Base-by-base conservation (phyloP, 2,888 invertebrate species). In the Diplazon laetatorius region DNA sequence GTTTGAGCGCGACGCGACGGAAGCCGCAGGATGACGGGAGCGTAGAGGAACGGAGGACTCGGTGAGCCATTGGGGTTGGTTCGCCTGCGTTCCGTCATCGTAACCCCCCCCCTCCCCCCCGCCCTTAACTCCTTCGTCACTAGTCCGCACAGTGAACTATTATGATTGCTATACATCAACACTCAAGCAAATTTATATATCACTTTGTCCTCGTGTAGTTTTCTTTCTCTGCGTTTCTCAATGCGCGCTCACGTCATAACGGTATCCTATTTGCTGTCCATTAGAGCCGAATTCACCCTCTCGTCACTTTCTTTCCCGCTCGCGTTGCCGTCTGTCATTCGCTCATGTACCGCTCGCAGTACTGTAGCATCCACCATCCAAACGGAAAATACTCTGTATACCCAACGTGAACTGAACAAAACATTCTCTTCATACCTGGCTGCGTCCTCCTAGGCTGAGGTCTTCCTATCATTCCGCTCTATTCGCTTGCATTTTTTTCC, bases 181-280 rank as follows among this genome's bases (percentile, higher is more conserved):
- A 22, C n/a, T 50, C 12, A 4, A 2, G 4, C 22, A 50, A 12
- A 10, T 12, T 10, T 50, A 10, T 35, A 4, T 30, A 1, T n/a
- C 60, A 50, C 12, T 22, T 37, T 14, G 46, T 39, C 35, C 30
- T 22, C 42, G 48, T 30, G 10, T 59, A 60, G 50, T 74, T 60
- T 68, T 70, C 57, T 48, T 57, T 35, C 52, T 25, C 71, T 44
- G n/a, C 22, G 37, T 14, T 42, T 66, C 57, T 10, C 37, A 72
- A 78, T 66, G 60, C 73, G 78, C 73, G 73, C 50, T 44, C 57
- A 52, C 78, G n/a, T n/a, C n/a, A n/a, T 75, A 75, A 74, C 79
- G 69, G 76, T 77, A 68, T 82, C 78, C 80, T 82, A 78, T 84
- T 84, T 83, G 80, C 82, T 77, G 81, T 83, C 83, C 85, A 83